Evolutionary conservation across 2,888 invertebrate genomes (phyloP).

Genomic region (Eledone cirrhosa): DNA sequence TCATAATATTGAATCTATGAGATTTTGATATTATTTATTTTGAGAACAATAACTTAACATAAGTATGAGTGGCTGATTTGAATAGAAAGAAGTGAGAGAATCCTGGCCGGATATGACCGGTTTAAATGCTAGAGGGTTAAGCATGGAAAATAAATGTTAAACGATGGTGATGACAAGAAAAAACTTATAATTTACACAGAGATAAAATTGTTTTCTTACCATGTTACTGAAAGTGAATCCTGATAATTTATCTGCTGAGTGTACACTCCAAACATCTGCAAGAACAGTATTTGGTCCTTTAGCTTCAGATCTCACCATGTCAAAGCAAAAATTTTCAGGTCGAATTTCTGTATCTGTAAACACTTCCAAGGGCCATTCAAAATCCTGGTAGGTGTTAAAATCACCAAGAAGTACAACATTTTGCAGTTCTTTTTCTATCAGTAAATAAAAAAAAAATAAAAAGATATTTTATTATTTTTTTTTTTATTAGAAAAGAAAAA

Average conservation of each 20-base stretch:
- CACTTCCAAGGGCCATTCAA: conserved; percentile 47
- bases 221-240: conserved; percentile 62
- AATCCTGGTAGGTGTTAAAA: conserved; percentile 57
- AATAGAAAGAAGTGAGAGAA: too few relatives aligned
- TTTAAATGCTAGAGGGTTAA: too few relatives aligned
- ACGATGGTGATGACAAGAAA: too few relatives aligned
- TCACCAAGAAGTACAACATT: conserved; percentile 57
- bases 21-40: too few relatives aligned
- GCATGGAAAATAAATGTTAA: too few relatives aligned
- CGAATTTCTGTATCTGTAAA: conserved; percentile 34
- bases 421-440: conserved; percentile 43
- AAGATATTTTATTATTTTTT: conserved; percentile 13
- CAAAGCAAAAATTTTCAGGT: conserved; percentile 31
- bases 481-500: conserved; percentile 41
- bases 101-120: too few relatives aligned
- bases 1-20: too few relatives aligned
- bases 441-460: conserved; percentile 5
- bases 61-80: too few relatives aligned
- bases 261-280: conserved; percentile 33
- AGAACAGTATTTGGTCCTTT: conserved; percentile 21
- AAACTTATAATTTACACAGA: background rate
- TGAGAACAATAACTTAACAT: too few relatives aligned
- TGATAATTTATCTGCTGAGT: conserved; percentile 21
- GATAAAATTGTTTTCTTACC: conserved; percentile 41
- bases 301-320: background rate